A percentile compares a stretch with the other conserved stretches of the same genome.
phyloP scores from a whole-genome alignment of 2,113 vertebrate species.

The Pelecanoides urinatrix region DNA sequence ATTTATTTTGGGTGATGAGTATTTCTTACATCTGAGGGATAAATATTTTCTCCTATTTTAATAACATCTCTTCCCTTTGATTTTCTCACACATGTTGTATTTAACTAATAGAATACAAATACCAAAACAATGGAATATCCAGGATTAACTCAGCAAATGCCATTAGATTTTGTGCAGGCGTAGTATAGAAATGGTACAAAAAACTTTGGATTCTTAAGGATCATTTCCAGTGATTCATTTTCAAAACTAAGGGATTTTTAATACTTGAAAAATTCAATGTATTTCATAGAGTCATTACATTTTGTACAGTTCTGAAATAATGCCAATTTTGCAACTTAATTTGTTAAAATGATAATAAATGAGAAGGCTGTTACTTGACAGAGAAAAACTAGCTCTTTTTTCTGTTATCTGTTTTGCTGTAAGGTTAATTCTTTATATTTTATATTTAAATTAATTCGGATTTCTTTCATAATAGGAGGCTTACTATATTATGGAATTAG shows the following conservation, averaged over 20 bases:
- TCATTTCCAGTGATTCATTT: constrained; percentile 50
- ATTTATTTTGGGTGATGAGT: constrained; percentile 31
- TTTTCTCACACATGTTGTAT: constrained; percentile 52
- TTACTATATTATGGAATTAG: constrained; percentile 67
- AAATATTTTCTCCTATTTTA: constrained; percentile 53
- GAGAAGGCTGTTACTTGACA: constrained; percentile 40
- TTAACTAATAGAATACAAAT: constrained; percentile 64
- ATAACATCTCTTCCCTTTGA: constrained; percentile 37
- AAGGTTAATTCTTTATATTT: constrained; percentile 74
- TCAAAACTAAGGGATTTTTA: constrained; percentile 58
- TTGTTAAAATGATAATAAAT: constrained; percentile 55
- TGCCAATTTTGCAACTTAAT: constrained; percentile 62
- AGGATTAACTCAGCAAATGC: constrained; percentile 63
- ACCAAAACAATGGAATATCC: constrained; percentile 63
- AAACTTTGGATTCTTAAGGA: constrained; percentile 43
- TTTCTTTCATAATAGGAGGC: constrained; percentile 61
- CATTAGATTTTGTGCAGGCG: constrained; percentile 46
- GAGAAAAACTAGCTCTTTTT: constrained; percentile 51
- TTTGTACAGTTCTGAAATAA: constrained; percentile 48
- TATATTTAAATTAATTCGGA: constrained; percentile 72
- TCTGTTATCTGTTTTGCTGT: constrained; percentile 72
- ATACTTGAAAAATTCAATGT: constrained; percentile 46
- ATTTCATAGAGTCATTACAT: constrained; percentile 62
- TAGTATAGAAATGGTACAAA: constrained; percentile 28
- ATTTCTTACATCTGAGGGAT: constrained; percentile 33